phyloP scores from a whole-genome alignment of 2,888 invertebrate genomes.

The Sesia apiformis region DNA sequence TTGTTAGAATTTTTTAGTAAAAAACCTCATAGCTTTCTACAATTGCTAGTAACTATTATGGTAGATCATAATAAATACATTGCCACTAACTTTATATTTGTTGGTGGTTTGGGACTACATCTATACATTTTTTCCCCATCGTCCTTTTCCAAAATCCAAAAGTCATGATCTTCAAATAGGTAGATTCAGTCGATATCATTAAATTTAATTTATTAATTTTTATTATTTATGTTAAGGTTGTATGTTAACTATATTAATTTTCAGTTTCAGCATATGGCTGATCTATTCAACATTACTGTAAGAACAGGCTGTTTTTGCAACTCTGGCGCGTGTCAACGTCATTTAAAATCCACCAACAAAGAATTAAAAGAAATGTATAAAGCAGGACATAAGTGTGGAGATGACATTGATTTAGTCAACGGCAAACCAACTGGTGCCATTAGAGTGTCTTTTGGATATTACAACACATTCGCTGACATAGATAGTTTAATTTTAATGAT shows the following conservation, averaged over 20 bases:
- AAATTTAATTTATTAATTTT: background rate
- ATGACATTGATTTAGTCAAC: conserved; percentile 87
- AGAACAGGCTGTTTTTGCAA: conserved; percentile 98
- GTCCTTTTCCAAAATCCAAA: too few relatives aligned
- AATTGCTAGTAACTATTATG: too few relatives aligned
- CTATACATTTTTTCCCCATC: too few relatives aligned
- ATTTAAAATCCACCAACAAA: conserved; percentile 79
- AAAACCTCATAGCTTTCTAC: too few relatives aligned
- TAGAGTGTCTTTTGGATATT: conserved; percentile 93
- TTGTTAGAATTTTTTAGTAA: too few relatives aligned
- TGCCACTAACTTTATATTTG: too few relatives aligned
- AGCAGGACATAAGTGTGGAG: conserved; percentile 94
- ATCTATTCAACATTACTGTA: conserved; percentile 87
- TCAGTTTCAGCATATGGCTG: conserved; percentile 91
- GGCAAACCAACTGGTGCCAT: conserved; percentile 94
- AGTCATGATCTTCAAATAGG: too few relatives aligned
- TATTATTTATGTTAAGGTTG: too few relatives aligned
- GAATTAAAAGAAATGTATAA: conserved; percentile 85
- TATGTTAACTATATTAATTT: conserved; percentile 10
- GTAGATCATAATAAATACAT: too few relatives aligned
- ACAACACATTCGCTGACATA: conserved; percentile 84
- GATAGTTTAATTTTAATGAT: conserved; percentile 83
- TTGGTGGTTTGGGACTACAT: too few relatives aligned
- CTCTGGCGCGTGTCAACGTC: conserved; percentile 93
- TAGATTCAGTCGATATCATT: background rate